These are phyloP conservation scores for Eupithecia dodoneata DNA, from an alignment of 2,888 invertebrate genomes.

Conservation along the genomic window DNA sequence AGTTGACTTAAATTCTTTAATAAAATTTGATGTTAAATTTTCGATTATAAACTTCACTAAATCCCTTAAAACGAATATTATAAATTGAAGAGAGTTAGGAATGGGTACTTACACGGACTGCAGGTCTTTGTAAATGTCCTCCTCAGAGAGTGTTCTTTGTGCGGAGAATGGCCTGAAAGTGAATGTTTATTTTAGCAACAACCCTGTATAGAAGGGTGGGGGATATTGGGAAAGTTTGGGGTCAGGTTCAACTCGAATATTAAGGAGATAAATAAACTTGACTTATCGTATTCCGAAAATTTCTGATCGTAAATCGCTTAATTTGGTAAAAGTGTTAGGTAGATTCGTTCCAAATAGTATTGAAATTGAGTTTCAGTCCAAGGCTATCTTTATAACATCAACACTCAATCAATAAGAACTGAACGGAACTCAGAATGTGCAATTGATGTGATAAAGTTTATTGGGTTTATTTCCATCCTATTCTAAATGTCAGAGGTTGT, in stretches of 20 bases:
- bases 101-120: slow-evolving; percentile 89
- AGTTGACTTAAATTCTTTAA: too few relatives aligned
- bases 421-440: slow-evolving; percentile 5
- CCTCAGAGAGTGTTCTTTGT: slow-evolving; percentile 90
- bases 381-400: neutral
- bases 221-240: neutral
- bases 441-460: slow-evolving; percentile 24
- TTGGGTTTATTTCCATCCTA: slow-evolving; percentile 23
- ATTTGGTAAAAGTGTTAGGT: neutral
- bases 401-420: neutral
- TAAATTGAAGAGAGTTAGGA: slow-evolving; percentile 17
- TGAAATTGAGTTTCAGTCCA: neutral
- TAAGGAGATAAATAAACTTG: slow-evolving; percentile 4
- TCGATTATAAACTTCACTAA: neutral
- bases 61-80: neutral
- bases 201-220: neutral
- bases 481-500: slow-evolving; percentile 34
- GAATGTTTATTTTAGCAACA: slow-evolving; percentile 21
- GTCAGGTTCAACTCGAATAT: slow-evolving; percentile 11
- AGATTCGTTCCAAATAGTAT: neutral
- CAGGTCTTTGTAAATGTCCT: slow-evolving; percentile 93
- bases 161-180: slow-evolving; percentile 91
- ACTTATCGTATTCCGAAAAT: neutral
- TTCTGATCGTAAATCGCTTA: too few relatives aligned
- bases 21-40: neutral